Base-by-base conservation (phyloP, 92 coral and sea anemone genomes). In the Siderastrea radians region DNA sequence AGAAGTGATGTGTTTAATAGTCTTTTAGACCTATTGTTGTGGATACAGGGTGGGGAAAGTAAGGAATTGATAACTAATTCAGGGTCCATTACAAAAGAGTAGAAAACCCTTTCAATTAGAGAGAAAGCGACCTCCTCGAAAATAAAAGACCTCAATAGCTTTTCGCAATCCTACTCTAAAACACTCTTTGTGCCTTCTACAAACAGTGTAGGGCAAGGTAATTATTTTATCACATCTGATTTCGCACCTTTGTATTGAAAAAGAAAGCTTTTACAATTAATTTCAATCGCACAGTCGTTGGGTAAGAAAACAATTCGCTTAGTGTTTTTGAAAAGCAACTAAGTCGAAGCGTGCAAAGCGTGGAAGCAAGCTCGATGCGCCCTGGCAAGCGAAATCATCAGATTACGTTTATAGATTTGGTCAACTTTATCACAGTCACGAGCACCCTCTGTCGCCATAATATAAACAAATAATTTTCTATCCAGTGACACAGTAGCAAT, bases 131-230 rank as follows among this genome's bases (percentile, higher is more conserved):
- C 81, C 80, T 75, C 77, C 54, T 75, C 58, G 26, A 85, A 77
- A 47, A 76, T 52, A 49, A 82, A 85, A 62, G 71, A 86, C 44
- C 86, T 87, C 74, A 77, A 83, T 85, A 90, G 92, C 82, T 91
- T 93, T 95, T 95, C 93, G 92, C 98, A 89, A 57, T 87, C 90
- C 72, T 50, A 69, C 78, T 89, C 98, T 95, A 95, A 95, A 93
- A 90, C 93, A 89, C 80, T 14, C 90, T 73, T 79, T 86, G 87
- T 84, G 74, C 49, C 63, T 74, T 84, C 64, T 49, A 44, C 87
- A 84, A 84, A 84, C 61, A 84, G 81, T 49, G 38, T 74, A 26
- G 74, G 53, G 50, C 70, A 6, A 72, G 61, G 87, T 84, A 84
- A 84, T 84, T 84, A 84, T 74, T 84, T 73, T 84, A 84, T 84